Base-by-base conservation (phyloP, 2,113 vertebrate species). In the Pachyramphus minor region DNA sequence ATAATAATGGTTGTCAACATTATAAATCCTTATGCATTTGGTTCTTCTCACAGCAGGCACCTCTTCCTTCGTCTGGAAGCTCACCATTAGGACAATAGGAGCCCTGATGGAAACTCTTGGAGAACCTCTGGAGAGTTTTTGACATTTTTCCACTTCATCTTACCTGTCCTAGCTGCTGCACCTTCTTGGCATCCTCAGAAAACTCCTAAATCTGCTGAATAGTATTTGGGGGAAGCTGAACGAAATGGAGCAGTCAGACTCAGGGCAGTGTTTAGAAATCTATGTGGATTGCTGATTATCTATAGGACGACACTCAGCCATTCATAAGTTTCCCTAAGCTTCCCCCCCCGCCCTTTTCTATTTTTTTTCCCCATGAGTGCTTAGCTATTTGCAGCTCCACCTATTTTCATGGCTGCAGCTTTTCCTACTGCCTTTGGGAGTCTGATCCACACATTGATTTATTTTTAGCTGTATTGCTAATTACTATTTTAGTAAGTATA, bases 391-490 rank as follows among this genome's bases (percentile, higher is more conserved):
- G 96, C 84, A 91, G 74, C 83, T 93, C 94, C 90, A 63, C 96
- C 95, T 96, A 80, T 87, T 84, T 94, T 87, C 92, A 71, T 78
- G 96, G 66, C 93, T 96, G 94, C 82, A 95, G 95, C 93, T 97
- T 97, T 90, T 97, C 77, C 80, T 93, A 20, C 83, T 97, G 77
- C 89, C 78, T 93, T 94, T 96, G 91, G 72, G 90, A 93, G 47
- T 93, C 78, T 87, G 62, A 93, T 95, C 93, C 53, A 87, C 90
- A 83, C 79, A 84, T 37, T 59, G 93, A 55, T 96, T 97, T 97
- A 93, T 96, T 97, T 96, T 97, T 96, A 93, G 90, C 94, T 97
- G 84, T 64, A 88, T 86, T 88, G 90, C 96, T 97, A 97, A 97
- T 97, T 98, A 96, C 80, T 94, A 75, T 87, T 95, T 76, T 95